phyloP scores from a whole-genome alignment of 2,797 vertebrate species.

The Parauchenoglanis punctatus region DNA sequence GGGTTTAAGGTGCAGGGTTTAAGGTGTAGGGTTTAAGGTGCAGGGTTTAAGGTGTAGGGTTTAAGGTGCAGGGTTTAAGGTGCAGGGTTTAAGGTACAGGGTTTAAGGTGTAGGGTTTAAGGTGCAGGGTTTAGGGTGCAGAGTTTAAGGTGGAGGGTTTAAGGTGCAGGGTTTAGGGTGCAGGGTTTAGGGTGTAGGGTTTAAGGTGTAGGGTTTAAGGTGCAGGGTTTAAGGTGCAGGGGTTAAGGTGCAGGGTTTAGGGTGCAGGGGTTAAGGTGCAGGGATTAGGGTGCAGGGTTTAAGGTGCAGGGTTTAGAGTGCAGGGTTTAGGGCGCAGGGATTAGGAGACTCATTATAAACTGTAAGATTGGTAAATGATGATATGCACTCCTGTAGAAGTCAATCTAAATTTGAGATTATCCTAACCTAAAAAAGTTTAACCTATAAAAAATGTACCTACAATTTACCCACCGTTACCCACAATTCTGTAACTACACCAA shows the following conservation, averaged over 20 bases:
- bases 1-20: neutral
- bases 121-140: neutral
- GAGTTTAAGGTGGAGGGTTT: neutral
- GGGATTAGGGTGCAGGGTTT: too few species aligned
- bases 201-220: too few species aligned
- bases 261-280: too few species aligned
- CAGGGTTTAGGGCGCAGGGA: neutral
- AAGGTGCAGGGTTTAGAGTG: too few species aligned
- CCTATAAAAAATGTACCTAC: too few species aligned
- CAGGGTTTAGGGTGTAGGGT: too few species aligned
- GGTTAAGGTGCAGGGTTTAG: too few species aligned
- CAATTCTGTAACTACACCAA: neutral
- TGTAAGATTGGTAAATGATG: neutral
- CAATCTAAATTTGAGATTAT: neutral
- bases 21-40: neutral
- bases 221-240: too few species aligned
- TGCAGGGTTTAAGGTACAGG: neutral
- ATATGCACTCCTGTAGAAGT: neutral
- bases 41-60: neutral
- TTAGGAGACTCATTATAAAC: neutral
- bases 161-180: neutral
- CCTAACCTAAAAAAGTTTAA: too few species aligned
- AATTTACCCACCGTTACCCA: too few species aligned
- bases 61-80: neutral
- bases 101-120: neutral